Conservation (phyloP, 2,888 invertebrate genomes). For the Diaperis boleti region DNA sequence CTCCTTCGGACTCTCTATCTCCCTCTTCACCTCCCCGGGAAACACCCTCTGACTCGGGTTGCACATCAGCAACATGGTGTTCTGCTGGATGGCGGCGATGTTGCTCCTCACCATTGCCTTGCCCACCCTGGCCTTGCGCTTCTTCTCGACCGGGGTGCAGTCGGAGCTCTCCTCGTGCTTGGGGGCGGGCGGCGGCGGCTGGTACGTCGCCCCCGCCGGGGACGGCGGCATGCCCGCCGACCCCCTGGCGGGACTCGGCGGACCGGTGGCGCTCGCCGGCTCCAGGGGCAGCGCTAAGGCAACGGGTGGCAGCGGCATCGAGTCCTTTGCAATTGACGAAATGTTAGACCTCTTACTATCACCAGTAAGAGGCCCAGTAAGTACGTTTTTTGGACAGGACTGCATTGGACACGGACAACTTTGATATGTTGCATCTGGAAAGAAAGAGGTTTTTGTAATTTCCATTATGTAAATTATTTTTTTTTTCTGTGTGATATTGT, state of each 20-base stretch:
- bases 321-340: slow-evolving; percentile 63
- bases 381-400: slow-evolving; percentile 98
- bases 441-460: no score
- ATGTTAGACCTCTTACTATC: slow-evolving; percentile 80
- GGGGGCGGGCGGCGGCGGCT: slow-evolving; percentile 54
- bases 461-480: no score
- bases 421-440: slow-evolving; percentile 71
- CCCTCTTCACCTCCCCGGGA: slow-evolving; percentile 61
- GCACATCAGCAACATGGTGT: slow-evolving; percentile 69
- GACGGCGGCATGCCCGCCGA: slow-evolving; percentile 76
- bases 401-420: slow-evolving; percentile 91
- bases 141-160: slow-evolving; percentile 59
- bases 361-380: slow-evolving; percentile 98
- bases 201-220: slow-evolving; percentile 67
- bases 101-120: slow-evolving; percentile 79
- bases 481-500: no score
- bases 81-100: slow-evolving; percentile 69
- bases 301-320: slow-evolving; percentile 66
- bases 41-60: slow-evolving; percentile 56
- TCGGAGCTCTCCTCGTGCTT: slow-evolving; percentile 53
- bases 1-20: slow-evolving; percentile 65
- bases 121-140: slow-evolving; percentile 70
- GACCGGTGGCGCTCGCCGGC: slow-evolving; percentile 70
- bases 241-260: slow-evolving; percentile 78
- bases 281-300: slow-evolving; percentile 68